phyloP scores from a whole-genome alignment of 2,888 invertebrate species.

The Isoperla grammatica region DNA sequence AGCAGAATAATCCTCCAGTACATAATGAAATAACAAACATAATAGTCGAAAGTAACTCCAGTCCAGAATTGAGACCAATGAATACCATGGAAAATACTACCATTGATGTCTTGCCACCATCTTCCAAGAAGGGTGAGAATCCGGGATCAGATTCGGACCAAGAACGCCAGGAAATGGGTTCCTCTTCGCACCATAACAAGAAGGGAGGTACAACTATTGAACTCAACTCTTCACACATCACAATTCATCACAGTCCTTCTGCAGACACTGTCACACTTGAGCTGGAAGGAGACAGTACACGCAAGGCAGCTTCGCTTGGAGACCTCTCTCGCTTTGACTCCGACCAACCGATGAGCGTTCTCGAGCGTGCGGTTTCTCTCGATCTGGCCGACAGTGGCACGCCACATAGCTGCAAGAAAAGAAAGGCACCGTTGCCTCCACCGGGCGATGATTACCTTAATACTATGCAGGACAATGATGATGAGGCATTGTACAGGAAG shows the following conservation, averaged over 20 bases:
- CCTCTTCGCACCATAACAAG: conserved; percentile 29
- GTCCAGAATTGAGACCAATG: not conserved
- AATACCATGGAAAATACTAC: not conserved
- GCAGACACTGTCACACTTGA: conserved; percentile 14
- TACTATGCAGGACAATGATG: conserved; percentile 42
- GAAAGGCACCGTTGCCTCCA: conserved; percentile 55
- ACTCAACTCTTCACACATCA: conserved; percentile 66
- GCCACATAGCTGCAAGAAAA: conserved; percentile 48
- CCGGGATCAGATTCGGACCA: conserved; percentile 47
- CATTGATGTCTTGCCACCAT: not conserved
- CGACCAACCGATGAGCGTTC: conserved; percentile 34
- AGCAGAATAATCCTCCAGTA: conserved; percentile 13
- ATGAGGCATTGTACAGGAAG: conserved; percentile 32
- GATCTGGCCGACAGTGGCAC: conserved; percentile 54
- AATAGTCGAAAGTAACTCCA: conserved; percentile 2
- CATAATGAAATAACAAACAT: conserved; percentile 18
- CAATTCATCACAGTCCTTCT: conserved; percentile 57
- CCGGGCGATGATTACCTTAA: conserved; percentile 31
- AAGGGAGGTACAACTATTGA: conserved; percentile 59
- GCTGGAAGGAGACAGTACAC: conserved; percentile 52
- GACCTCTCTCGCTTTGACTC: conserved; percentile 66
- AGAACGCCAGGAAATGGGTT: conserved; percentile 19
- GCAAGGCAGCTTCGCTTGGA: conserved; percentile 73
- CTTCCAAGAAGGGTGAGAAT: not conserved
- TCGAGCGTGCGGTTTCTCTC: conserved; percentile 72